Evolutionary conservation across 1,140 invertebrate species (phyloP).

Genomic region (Listronotus bonariensis): DNA sequence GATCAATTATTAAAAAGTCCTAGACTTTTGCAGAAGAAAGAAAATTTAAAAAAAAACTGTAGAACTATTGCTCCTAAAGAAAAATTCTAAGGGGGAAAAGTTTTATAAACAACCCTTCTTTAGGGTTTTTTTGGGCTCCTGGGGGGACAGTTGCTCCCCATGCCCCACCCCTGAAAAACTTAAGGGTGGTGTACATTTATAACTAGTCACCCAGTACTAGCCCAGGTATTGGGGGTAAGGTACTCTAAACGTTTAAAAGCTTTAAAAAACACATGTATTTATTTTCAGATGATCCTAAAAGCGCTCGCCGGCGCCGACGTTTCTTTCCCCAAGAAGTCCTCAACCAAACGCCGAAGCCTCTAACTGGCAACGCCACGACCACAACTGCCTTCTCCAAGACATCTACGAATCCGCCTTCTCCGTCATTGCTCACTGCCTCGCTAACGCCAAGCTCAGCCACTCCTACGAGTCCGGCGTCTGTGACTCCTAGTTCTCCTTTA

Average conservation of each 20-base stretch:
- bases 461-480: constrained; percentile 8
- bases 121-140: no score
- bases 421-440: constrained; percentile 43
- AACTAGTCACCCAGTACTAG: no score
- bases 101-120: no score
- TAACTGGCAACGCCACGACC: constrained; percentile 36
- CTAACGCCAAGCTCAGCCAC: constrained; percentile 20
- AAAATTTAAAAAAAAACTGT: no score
- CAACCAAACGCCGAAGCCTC: constrained; percentile 35
- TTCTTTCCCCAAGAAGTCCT: constrained; percentile 55
- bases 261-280: constrained; percentile 6
- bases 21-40: no score
- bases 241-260: not conserved
- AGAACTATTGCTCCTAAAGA: no score
- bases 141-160: no score
- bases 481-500: constrained; percentile 8
- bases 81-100: no score
- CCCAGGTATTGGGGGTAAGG: no score
- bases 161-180: no score
- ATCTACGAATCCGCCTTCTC: constrained; percentile 24
- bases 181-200: no score
- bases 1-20: no score
- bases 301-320: constrained; percentile 55
- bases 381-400: constrained; percentile 41
- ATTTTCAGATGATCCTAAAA: constrained; percentile 55